Conservation (phyloP, 2,888 invertebrate genomes). For the Eilema griseolum region DNA sequence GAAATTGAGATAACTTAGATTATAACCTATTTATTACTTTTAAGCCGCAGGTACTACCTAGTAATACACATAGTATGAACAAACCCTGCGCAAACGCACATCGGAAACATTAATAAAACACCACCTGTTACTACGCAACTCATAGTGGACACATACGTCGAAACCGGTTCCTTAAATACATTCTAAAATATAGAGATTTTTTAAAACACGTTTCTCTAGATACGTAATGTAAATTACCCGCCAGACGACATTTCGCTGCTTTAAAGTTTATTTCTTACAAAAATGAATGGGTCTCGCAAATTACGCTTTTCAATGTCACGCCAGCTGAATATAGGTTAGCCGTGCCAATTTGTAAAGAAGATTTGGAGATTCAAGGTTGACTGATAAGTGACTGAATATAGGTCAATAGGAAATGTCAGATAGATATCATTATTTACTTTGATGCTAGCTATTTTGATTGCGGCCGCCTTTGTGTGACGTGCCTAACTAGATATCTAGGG, state of each 20-base stretch:
- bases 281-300: conserved; percentile 73
- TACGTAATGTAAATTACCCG: conserved; percentile 54
- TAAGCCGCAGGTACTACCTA: neutral
- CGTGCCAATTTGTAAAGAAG: conserved; percentile 65
- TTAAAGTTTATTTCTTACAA: conserved; percentile 62
- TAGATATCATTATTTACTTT: conserved; percentile 47
- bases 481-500: conserved; percentile 22
- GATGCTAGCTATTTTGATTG: conserved; percentile 48
- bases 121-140: conserved; percentile 41
- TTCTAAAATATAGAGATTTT: conserved; percentile 54
- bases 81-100: neutral
- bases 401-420: conserved; percentile 61
- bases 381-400: conserved; percentile 62
- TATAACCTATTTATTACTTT: no score
- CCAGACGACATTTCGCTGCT: conserved; percentile 57
- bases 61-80: neutral
- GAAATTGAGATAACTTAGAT: no score
- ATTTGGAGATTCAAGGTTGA: conserved; percentile 62
- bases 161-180: conserved; percentile 53
- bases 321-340: conserved; percentile 56
- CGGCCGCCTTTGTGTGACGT: conserved; percentile 42
- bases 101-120: conserved; percentile 1
- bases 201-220: conserved; percentile 45
- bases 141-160: conserved; percentile 11
- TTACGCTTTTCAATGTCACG: conserved; percentile 65